Base-by-base conservation (phyloP, 2,797 vertebrate genomes). In the Acestrorhynchus altus region DNA sequence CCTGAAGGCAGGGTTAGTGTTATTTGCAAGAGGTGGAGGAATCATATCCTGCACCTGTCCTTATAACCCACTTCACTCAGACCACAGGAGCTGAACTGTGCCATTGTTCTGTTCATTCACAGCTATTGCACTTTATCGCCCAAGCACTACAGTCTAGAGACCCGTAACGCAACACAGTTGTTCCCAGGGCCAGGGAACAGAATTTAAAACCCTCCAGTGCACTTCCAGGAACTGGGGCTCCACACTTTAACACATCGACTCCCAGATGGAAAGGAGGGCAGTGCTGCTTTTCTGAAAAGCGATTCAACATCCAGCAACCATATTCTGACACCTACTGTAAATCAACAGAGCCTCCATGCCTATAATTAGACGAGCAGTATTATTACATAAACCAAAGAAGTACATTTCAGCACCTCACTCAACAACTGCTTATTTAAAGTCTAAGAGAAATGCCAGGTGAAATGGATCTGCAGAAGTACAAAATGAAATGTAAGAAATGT, bases 281-380 rank as follows among this genome's bases (percentile, higher is more conserved):
- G 4, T 11, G 1, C 11, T 5, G 11, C 63, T 44, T 31, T 59
- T 31, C 35, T 26, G 35, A 64, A 70, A 28, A 40, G 5, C 46
- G 56, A 46, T 61, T 59, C 4, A 40, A 64, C 49, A 52, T 65
- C 49, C 10, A 8, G 18, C n/a, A 42, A 22, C 54, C 46, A 42
- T 52, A 52, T 74, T 77, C 66, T 68, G 72, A 68, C 74, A 72
- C 79, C 26, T 54, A 35, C 56, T 77, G 69, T 77, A 74, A 81
- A 81, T 70, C 64, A 69, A 54, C 24, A 64, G 60, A 60, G 28
- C 12, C 52, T 18, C 71, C 22, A 16, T 56, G 18, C 49, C 47
- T 72, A 22, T 74, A 49, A 77, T 76, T 65, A 66, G 22, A 75
- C 26, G 5, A 6, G 56, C n/a, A 8, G 4, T 63, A 10, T 69